phyloP scores from a whole-genome alignment of 2,113 vertebrate species.

The Charadrius vociferus region DNA sequence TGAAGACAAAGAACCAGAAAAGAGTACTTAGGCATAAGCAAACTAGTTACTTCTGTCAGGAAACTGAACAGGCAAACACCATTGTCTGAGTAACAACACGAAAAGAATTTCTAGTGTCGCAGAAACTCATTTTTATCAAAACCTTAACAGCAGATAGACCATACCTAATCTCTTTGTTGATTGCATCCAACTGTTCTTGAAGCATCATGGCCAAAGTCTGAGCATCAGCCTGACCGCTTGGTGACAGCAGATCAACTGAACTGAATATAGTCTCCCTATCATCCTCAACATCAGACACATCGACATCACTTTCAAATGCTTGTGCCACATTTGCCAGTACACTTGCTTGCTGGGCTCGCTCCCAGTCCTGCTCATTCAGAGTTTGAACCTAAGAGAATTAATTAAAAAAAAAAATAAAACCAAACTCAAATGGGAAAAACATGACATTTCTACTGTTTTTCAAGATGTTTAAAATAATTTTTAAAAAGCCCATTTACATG shows the following conservation, averaged over 20 bases:
- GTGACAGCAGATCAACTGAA: constrained; percentile 91
- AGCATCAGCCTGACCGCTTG: constrained; percentile 93
- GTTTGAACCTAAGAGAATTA: constrained; percentile 87
- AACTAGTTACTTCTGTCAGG: neutral
- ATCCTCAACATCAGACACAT: constrained; percentile 90
- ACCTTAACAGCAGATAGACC: neutral
- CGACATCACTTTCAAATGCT: constrained; percentile 93
- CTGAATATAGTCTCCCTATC: constrained; percentile 91
- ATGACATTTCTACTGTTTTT: neutral
- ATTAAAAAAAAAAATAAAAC: neutral
- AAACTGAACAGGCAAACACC: neutral
- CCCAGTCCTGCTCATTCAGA: constrained; percentile 97
- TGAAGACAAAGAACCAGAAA: neutral
- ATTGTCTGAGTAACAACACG: neutral
- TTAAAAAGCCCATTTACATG: constrained; percentile 68
- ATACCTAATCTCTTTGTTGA: constrained; percentile 98
- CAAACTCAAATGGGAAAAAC: neutral
- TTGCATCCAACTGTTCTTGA: constrained; percentile 96
- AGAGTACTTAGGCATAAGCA: neutral
- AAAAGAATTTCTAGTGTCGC: neutral
- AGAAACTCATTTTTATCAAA: neutral
- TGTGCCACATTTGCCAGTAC: constrained; percentile 95
- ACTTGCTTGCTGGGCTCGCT: constrained; percentile 94
- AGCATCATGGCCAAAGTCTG: constrained; percentile 97
- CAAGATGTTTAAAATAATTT: neutral